These are phyloP conservation scores for Drosophila infuscata DNA, from an alignment of 2,888 invertebrate species.

Conservation along the genomic window DNA sequence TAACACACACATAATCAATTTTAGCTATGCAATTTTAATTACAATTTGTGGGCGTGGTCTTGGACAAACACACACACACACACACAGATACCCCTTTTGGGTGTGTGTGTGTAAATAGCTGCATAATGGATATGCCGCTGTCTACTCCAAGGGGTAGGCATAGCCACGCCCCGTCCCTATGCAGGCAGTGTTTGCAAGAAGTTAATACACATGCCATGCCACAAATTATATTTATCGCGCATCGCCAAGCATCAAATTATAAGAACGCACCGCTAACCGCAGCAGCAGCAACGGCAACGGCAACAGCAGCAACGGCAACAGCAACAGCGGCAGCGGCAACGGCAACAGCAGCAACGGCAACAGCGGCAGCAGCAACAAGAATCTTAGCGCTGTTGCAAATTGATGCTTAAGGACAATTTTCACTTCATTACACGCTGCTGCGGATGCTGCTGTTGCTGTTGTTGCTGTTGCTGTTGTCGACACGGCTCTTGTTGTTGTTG, in stretches of 20 bases:
- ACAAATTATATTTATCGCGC: conserved; percentile 83
- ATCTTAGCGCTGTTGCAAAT: conserved; percentile 66
- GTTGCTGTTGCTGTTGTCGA: not conserved
- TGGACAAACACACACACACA: conserved; percentile 49
- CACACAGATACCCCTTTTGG: conserved; percentile 17
- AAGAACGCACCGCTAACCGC: conserved; percentile 55
- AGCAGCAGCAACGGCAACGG: conserved; percentile 17
- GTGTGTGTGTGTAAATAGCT: conserved; percentile 65
- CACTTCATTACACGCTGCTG: conserved; percentile 81
- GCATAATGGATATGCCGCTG: conserved; percentile 62
- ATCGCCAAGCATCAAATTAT: conserved; percentile 81
- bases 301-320: conserved; percentile 38
- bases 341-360: conserved; percentile 11
- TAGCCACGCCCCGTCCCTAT: conserved; percentile 35
- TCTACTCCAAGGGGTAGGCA: conserved; percentile 23
- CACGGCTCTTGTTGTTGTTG: not conserved
- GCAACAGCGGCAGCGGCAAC: conserved; percentile 11
- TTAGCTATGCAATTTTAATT: conserved; percentile 78
- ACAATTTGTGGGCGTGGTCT: conserved; percentile 78
- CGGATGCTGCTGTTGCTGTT: not conserved
- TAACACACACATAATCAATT: conserved; percentile 73
- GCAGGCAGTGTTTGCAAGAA: conserved; percentile 66
- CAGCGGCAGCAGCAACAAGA: conserved; percentile 14
- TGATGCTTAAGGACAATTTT: conserved; percentile 84
- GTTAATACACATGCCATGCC: conserved; percentile 81